phyloP scores from a whole-genome alignment of 2,113 vertebrate species.

The Serinus canaria region DNA sequence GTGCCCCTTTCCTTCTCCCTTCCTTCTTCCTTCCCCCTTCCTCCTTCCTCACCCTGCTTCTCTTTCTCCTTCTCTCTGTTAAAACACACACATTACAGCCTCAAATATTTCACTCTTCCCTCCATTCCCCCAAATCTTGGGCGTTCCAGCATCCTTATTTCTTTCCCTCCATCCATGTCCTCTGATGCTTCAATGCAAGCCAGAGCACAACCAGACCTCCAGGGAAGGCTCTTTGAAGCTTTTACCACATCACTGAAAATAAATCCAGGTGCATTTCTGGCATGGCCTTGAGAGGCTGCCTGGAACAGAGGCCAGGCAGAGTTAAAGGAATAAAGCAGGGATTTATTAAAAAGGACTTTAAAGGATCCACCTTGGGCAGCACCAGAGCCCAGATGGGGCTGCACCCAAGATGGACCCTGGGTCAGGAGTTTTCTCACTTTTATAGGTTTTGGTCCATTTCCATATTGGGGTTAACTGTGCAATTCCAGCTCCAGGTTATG shows the following conservation, averaged over 20 bases:
- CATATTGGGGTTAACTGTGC: not conserved
- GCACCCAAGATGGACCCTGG: fast-evolving
- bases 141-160: not conserved
- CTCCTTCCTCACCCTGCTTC: not conserved
- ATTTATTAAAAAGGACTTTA: not conserved
- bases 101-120: not conserved
- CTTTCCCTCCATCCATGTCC: not conserved
- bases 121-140: not conserved
- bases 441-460: not conserved
- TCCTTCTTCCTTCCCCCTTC: not conserved
- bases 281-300: not conserved
- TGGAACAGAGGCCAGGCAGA: not conserved
- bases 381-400: not conserved
- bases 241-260: not conserved
- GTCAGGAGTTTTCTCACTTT: not conserved
- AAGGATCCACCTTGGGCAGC: not conserved
- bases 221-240: not conserved
- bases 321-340: not conserved
- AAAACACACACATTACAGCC: not conserved
- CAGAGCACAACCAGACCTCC: not conserved
- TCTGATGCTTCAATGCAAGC: not conserved
- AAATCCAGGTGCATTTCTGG: not conserved
- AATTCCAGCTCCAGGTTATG: not conserved
- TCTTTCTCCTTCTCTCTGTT: not conserved
- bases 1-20: not conserved